Base-by-base conservation (phyloP, 2,797 vertebrate genomes). In the Sebastes oblongus region DNA sequence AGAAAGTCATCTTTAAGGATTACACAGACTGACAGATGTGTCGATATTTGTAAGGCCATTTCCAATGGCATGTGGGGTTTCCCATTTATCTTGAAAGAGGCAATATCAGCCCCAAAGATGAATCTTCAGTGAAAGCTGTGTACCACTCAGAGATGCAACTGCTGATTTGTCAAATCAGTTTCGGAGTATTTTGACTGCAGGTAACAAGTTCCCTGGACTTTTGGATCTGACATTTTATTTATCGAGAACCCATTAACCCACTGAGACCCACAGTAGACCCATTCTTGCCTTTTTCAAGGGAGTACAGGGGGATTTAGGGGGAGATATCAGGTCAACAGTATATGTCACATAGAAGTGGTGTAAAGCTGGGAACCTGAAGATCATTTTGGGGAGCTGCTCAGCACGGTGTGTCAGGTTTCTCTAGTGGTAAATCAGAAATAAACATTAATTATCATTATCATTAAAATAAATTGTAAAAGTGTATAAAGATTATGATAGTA, bases 41-140 rank as follows among this genome's bases (percentile, higher is more conserved):
- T 92, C 92, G 88, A 90, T 92, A 91, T 92, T 79, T 86, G 82
- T 79, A 58, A 87, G 66, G 84, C 72, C 46, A 42, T 76, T 82
- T 82, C 82, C 61, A 29, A 46, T 46, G 42, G 30, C 55, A 46
- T 64, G 66, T 32, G 76, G 36, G 75, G 46, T 55, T 55, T 78
- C 56, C 69, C 42, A 71, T 90, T 86, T 72, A 83, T 83, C 72
- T 66, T 32, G 64, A 72, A 79, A 81, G 61, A 68, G 60, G 72
- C 66, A 39, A 70, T 72, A 82, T 56, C 42, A 55, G 42, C 34
- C 75, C 62, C 55, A 25, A 75, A 82, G 81, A 75, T 74, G 60
- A 36, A 46, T 72, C 46, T 22, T 77, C 58, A 66, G 30, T 81
- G 77, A 78, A 65, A 78, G 69, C 74, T 60, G 55, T 76, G 72